phyloP scores from a whole-genome alignment of 2,113 vertebrate genomes.

The Geothlypis trichas region DNA sequence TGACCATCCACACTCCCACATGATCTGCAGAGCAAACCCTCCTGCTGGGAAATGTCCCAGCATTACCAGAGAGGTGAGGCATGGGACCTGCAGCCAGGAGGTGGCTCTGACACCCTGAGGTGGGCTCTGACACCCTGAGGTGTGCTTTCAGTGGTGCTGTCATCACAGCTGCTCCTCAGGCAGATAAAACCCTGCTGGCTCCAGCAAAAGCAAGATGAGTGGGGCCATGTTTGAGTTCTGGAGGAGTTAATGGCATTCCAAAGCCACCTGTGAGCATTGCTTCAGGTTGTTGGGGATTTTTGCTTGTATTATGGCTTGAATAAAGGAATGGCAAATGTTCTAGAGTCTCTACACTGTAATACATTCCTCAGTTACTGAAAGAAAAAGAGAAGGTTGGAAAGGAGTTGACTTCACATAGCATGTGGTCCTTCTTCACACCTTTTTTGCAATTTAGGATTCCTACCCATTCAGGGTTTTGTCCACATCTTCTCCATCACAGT shows the following conservation, averaged over 20 bases:
- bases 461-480: not conserved
- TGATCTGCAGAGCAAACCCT: not conserved
- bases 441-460: not conserved
- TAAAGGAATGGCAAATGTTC: not conserved
- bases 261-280: not conserved
- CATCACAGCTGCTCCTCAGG: not conserved
- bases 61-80: not conserved
- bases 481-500: not conserved
- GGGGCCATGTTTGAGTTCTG: not conserved
- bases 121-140: not conserved
- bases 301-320: not conserved
- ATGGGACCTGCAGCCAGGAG: not conserved
- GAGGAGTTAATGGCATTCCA: not conserved
- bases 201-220: not conserved
- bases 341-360: not conserved
- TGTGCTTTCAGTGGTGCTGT: not conserved
- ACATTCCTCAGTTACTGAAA: not conserved
- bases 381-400: not conserved
- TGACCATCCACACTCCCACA: not conserved
- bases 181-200: not conserved
- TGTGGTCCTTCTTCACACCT: not conserved
- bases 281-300: rapidly evolving
- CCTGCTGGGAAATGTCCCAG: not conserved
- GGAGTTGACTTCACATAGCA: rapidly evolving
- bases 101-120: not conserved